A percentile compares a stretch with the other conserved stretches of the same genome.
Evolutionary conservation across 2,113 vertebrate species (phyloP).

Genomic region (Malurus alboscapulatus): DNA sequence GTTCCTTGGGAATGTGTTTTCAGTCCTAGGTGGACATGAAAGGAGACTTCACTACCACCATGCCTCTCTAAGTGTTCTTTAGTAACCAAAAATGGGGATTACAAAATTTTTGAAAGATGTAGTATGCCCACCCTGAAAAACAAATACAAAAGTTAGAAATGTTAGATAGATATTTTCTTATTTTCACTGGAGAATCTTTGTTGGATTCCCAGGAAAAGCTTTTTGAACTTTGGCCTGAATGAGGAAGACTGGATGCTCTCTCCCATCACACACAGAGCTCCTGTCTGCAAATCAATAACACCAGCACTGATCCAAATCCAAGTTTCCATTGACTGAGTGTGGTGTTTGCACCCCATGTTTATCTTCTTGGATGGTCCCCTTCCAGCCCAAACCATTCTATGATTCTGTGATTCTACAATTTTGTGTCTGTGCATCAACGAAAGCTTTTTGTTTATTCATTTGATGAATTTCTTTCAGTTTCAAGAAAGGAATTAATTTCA

Average conservation of each 20-base stretch:
- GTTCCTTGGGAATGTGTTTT: not conserved
- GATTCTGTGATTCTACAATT: not conserved
- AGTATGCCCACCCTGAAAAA: not conserved
- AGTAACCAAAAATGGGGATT: not conserved
- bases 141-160: not conserved
- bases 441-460: slow-evolving; percentile 63
- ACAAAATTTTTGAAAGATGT: not conserved
- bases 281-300: not conserved
- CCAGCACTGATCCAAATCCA: not conserved
- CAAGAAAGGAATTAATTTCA: slow-evolving; percentile 76
- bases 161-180: not conserved
- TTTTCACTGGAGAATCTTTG: not conserved
- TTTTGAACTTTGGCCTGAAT: not conserved
- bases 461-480: slow-evolving; percentile 56
- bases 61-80: not conserved
- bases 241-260: not conserved
- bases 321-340: not conserved
- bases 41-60: not conserved
- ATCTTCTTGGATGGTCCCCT: not conserved
- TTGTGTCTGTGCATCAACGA: not conserved
- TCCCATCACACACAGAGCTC: not conserved
- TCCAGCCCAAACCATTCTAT: not conserved
- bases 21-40: not conserved
- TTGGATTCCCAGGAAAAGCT: not conserved
- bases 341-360: not conserved